A percentile compares a stretch with the other conserved stretches of the same genome.
phyloP scores from a whole-genome alignment of 2,113 vertebrate genomes.

The Ondatra zibethicus region DNA sequence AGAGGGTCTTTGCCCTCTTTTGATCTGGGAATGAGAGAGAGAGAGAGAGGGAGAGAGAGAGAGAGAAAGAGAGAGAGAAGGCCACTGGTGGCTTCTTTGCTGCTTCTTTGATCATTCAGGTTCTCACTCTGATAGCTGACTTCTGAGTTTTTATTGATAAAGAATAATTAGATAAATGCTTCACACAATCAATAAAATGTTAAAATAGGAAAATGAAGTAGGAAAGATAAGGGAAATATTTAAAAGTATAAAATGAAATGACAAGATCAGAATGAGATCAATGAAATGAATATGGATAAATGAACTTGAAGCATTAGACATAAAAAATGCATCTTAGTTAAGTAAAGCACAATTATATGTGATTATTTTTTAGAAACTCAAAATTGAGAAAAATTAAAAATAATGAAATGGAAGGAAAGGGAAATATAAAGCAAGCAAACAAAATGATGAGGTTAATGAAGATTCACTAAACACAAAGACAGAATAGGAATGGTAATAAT shows the following conservation, averaged over 20 bases:
- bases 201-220: not conserved
- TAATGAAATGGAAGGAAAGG: not conserved
- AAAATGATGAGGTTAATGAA: not conserved
- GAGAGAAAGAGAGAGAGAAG: too few species aligned
- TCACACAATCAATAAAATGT: not conserved
- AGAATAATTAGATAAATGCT: not conserved
- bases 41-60: too few species aligned
- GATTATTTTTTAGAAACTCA: not conserved
- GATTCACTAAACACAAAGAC: too few species aligned
- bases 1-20: not conserved
- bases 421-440: not conserved
- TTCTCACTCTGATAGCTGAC: not conserved
- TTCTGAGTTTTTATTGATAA: not conserved
- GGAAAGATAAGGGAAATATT: not conserved
- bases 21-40: not conserved
- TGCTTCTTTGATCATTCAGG: not conserved
- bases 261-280: not conserved
- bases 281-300: not conserved
- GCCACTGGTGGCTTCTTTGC: not conserved
- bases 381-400: not conserved
- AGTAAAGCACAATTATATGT: not conserved
- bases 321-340: constrained; percentile 6
- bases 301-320: constrained; percentile 11
- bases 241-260: constrained; percentile 20
- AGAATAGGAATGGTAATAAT: not conserved